Base-by-base conservation (phyloP, 2,888 invertebrate species). In the Drosophila prostipennis region DNA sequence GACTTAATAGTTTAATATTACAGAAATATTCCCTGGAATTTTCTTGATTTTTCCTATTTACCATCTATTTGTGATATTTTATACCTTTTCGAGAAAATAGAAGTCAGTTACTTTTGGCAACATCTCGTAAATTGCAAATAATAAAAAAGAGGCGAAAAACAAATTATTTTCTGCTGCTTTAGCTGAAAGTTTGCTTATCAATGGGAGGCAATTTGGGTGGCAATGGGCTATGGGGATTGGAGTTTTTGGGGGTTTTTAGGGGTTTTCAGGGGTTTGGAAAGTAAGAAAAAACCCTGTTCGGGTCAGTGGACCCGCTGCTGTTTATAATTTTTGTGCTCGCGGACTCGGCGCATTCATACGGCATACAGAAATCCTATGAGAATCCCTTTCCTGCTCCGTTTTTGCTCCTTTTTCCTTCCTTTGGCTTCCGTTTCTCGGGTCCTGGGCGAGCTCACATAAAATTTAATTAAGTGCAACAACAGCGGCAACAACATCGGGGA, bases 381-480 rank as follows among this genome's bases (percentile, higher is more conserved):
- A 67, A 67, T 67, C 65, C 55, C 55, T 65, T 65, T 36, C 43
- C 14, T 58, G 10, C n/a, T 10, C 2, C 26, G 13, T 23, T 26
- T 26, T 43, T 1, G n/a, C 23, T 13, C 42, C 13, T 11, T 42
- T 26, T 14, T 11, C 4, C 10, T 34, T 14, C 16, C 32, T 52
- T 29, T 42, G n/a, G n/a, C 36, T 56, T 37, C 45, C 29, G 42
- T 37, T 40, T 13, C 63, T 32, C 26, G 32, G 45, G 67, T 39
- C 16, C 68, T 34, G 45, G 39, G 39, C 11, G 42, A 59, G 67
- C 54, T 77, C 74, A 82, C 83, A 84, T 84, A 84, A 84, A 84
- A 84, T 87, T 84, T 87, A 84, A 84, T 87, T 84, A 84, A 84
- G 80, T 85, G 83, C 83, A 87, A 74, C 86, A 87, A 87, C 77